Conservation (phyloP, 2,888 invertebrate species). For the Operophtera brumata region DNA sequence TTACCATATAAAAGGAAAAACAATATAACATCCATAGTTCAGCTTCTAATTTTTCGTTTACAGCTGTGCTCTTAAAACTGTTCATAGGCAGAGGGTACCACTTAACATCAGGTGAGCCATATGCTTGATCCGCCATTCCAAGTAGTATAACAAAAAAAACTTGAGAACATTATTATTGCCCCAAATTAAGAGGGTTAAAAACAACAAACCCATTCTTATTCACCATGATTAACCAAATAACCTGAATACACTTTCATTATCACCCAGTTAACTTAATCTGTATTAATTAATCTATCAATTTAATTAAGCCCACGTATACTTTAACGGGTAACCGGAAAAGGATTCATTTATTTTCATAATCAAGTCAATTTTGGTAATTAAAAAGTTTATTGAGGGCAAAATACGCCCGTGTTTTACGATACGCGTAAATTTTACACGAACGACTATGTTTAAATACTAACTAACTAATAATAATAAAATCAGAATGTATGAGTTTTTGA, state of each 20-base stretch:
- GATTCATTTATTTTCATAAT: conserved; percentile 25
- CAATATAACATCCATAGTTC: no score
- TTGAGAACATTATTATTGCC: no score
- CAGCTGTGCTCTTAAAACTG: no score
- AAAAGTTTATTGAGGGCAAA: conserved; percentile 11
- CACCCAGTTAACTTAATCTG: conserved; percentile 20
- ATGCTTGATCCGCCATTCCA: no score
- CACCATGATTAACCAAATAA: background rate
- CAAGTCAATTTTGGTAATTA: conserved; percentile 23
- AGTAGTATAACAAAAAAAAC: no score
- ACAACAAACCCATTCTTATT: background rate
- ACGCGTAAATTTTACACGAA: background rate
- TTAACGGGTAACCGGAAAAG: background rate
- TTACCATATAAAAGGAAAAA: no score
- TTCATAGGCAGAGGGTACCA: no score
- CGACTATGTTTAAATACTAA: background rate
- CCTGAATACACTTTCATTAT: conserved; percentile 4
- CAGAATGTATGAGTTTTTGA: no score
- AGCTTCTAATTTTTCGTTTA: no score
- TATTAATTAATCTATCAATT: conserved; percentile 20
- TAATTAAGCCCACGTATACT: conserved; percentile 16
- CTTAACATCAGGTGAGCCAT: no score
- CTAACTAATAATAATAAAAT: no score
- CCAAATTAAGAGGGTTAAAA: no score
- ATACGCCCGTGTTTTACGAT: conserved; percentile 14